Base-by-base conservation (phyloP, 2,888 invertebrate species). In the Pasiphila rectangulata region DNA sequence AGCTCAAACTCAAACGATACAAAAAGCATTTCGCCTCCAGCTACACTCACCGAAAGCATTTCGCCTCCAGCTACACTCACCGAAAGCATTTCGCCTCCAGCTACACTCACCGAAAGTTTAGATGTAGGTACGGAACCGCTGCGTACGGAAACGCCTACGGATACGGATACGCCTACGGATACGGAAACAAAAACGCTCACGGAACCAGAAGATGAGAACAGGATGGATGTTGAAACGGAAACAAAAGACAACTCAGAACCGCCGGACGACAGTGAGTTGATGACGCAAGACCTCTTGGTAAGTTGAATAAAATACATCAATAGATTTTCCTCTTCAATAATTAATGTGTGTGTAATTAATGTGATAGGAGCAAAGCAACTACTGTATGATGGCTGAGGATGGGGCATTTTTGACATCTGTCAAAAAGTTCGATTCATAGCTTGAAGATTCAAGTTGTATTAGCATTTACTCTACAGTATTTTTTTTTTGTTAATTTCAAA, bases 41-140 rank as follows among this genome's bases (percentile, higher is more conserved):
- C 78, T 0, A 83, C 80, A 38, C 61, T 75, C 12, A 79, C 83
- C 0, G 86, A 87, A 46, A 61, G 72, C 1, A 21, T 21, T 0
- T 85, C 84, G 0, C 86, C 85, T 0, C 81, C 75, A 0, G 80
- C 78, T 0, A 83, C 80, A 38, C 61, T 75, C 12, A 79, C 83
- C 0, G 86, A 87, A 46, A 61, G 72, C 1, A 21, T 21, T 0
- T 85, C 84, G 0, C 86, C 85, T 0, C 81, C 75, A 0, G 80
- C 78, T 0, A 83, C 80, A 38, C 61, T 75, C 12, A 79, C 83
- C 0, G 86, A 87, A 46, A 61, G 72, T n/a, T n/a, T n/a, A n/a
- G n/a, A 2, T 21, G 4, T 6, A 7, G 21, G 7, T 4, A 21
- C 21, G 21, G 21, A 4, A 13, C 81, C 79, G 0, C 69, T 67